Evolutionary conservation across 2,113 vertebrate species (phyloP).

Genomic region (Geococcyx californianus): DNA sequence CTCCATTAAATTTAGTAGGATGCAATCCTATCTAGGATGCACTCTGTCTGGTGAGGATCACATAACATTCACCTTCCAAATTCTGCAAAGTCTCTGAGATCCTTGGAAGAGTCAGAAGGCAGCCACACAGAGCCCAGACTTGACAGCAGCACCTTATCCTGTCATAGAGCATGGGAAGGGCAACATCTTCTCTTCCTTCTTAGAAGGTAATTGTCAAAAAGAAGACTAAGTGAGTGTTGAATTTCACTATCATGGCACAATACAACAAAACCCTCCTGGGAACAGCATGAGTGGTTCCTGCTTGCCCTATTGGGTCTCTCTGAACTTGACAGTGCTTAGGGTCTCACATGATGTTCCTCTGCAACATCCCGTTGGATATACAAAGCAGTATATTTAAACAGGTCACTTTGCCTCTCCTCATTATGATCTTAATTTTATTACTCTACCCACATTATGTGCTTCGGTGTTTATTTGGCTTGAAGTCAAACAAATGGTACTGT

Average conservation of each 20-base stretch:
- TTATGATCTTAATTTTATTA: background rate
- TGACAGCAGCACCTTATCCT: background rate
- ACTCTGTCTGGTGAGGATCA: background rate
- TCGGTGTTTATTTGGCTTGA: background rate
- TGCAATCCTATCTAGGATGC: background rate
- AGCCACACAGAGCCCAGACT: background rate
- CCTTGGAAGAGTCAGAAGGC: background rate
- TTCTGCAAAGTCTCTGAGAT: background rate
- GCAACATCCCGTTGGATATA: background rate
- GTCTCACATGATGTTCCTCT: background rate
- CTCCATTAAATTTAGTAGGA: background rate
- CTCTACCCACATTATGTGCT: background rate
- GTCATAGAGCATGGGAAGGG: rapidly evolving
- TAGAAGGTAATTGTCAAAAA: slow-evolving; percentile 52
- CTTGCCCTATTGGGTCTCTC: background rate
- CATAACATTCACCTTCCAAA: background rate
- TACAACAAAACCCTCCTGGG: slow-evolving; percentile 77
- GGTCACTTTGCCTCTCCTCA: background rate
- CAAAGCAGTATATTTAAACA: rapidly evolving
- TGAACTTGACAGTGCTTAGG: background rate
- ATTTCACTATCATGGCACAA: slow-evolving; percentile 72
- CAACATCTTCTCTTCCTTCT: background rate
- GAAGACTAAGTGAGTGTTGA: slow-evolving; percentile 75
- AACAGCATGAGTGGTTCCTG: slow-evolving; percentile 40
- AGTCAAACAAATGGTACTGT: background rate